Evolutionary conservation across 2,797 vertebrate species (phyloP).

Genomic region (Pipistrellus pygmaeus): DNA sequence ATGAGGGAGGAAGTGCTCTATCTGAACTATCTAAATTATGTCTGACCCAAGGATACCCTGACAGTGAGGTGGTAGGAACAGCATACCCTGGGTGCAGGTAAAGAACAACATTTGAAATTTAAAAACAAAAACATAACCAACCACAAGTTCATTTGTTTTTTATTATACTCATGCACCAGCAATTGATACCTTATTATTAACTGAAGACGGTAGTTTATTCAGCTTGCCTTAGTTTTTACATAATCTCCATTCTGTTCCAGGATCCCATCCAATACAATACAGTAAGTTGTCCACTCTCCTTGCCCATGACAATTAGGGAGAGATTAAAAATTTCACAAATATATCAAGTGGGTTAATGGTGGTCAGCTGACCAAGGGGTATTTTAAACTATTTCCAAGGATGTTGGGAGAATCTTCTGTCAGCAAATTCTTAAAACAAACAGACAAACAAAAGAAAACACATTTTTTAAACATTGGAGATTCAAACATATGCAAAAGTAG

Average conservation of each 20-base stretch:
- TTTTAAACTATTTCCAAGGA: background rate
- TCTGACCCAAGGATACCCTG: background rate
- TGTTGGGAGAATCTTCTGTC: background rate
- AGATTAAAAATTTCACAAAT: background rate
- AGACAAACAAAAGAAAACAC: background rate
- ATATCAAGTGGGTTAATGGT: background rate
- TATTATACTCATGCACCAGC: background rate
- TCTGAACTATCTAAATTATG: background rate
- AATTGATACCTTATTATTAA: background rate
- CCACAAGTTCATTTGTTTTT: background rate
- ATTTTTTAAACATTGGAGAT: background rate
- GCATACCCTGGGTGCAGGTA: background rate
- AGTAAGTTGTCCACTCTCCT: background rate
- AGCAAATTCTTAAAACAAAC: background rate
- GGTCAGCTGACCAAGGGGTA: background rate
- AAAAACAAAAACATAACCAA: background rate
- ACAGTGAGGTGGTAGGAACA: background rate
- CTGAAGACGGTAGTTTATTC: background rate
- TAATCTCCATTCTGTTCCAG: background rate
- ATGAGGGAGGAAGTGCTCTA: background rate
- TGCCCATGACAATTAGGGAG: background rate
- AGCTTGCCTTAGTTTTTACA: background rate
- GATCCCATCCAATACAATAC: background rate
- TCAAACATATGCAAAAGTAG: background rate
- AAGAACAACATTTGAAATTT: background rate